A percentile compares a stretch with the other conserved stretches of the same genome.
These are phyloP conservation scores for Cremastinae sp. DNA, from an alignment of 2,888 invertebrate species.

Conservation along the genomic window DNA sequence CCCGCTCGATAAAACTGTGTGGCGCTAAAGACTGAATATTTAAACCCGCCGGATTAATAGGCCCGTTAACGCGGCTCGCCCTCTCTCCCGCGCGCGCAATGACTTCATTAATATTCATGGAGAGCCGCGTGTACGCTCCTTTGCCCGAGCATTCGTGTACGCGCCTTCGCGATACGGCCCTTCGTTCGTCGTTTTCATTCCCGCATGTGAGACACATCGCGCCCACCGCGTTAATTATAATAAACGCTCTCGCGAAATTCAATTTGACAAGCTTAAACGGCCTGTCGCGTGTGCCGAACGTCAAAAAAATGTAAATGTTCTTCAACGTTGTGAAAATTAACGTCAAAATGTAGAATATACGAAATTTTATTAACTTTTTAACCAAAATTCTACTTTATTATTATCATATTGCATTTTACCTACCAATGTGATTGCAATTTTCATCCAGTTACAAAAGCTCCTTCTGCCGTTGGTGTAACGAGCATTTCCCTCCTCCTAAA, in stretches of 20 bases:
- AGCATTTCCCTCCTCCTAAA: too few species aligned
- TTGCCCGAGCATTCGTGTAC: slow-evolving; percentile 2
- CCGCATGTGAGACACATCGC: slow-evolving; percentile 52
- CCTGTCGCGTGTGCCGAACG: not conserved
- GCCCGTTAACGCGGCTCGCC: slow-evolving; percentile 72
- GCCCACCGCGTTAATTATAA: slow-evolving; percentile 52
- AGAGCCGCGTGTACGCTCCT: slow-evolving; percentile 8
- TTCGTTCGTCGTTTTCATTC: slow-evolving; percentile 29
- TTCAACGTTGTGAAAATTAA: not conserved
- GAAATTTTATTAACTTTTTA: too few species aligned
- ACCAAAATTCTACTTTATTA: too few species aligned
- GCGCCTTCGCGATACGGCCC: slow-evolving; percentile 40
- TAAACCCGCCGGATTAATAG: slow-evolving; percentile 77
- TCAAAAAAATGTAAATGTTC: not conserved
- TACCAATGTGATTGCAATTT: too few species aligned
- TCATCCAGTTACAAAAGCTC: too few species aligned
- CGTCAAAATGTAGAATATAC: not conserved
- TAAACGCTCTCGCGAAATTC: slow-evolving; percentile 47
- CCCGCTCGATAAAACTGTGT: slow-evolving; percentile 72
- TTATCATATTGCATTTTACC: too few species aligned
- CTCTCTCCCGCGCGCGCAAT: slow-evolving; percentile 67
- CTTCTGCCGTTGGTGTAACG: too few species aligned
- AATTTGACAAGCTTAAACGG: slow-evolving; percentile 24
- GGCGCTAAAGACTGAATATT: slow-evolving; percentile 75
- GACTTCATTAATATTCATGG: slow-evolving; percentile 79